Evolutionary conservation across 2,797 vertebrate species (phyloP), one percentile per base, ranked within the genome.

Genomic region (Enoplosus armatus): DNA sequence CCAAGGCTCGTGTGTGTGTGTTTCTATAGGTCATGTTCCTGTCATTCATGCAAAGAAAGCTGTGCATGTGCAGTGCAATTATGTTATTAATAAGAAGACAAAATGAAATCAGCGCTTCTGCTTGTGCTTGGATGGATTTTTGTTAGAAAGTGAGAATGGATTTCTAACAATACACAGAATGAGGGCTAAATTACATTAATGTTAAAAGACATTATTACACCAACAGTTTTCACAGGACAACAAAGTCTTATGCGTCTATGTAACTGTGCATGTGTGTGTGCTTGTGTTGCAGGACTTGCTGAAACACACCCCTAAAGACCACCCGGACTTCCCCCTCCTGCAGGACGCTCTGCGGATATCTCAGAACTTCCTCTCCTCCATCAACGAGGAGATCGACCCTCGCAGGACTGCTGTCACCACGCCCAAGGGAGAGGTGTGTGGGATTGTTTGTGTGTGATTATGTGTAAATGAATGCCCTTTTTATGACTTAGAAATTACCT

Each of bases 301-400:
- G 76, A 99, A 99, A 89, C 98, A 99, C 95, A 99, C 98, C 0
- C 98, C 98, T 0, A 95, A 97, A 9, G 97, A 99, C 92, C 98
- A 99, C 91, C 98, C 98, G 0, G 98, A 99, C 94, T 99, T 99
- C 89, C 97, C 97, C 0, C 94, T 99, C 53, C 96, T 99, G 16
- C 98, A 99, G 94, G 97, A 99, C 0, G 98, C 98, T 12, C 95
- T 99, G 73, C 95, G 98, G 71, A 99, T 99, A 94, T 99, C 98
- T 0, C 98, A 99, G 93, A 99, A 98, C 93, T 99, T 99, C 90
- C 96, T 99, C 22, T 99, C 98, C 89, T 99, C 97, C 93, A 99
- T 99, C 94, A 99, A 99, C 9, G 98, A 99, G 91, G 98, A 99
- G 91, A 98, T 99, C 0, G 98, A 98, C 77, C 97, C 97, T 4